These are phyloP conservation scores for Tortrix viridana DNA, from an alignment of 2,888 invertebrate species.

Conservation along the genomic window DNA sequence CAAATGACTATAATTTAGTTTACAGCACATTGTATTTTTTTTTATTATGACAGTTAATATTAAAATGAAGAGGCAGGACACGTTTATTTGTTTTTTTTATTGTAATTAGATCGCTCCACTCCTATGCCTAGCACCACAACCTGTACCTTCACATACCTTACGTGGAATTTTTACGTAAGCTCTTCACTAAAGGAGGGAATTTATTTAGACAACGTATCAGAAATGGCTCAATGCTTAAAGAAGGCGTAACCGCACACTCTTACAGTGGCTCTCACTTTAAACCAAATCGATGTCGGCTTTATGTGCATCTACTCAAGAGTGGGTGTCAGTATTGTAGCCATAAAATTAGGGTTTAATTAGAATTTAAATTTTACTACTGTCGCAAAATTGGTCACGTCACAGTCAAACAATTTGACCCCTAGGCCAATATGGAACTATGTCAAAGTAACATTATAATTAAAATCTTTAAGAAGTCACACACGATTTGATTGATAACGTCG, in stretches of 20 bases:
- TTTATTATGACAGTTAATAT: too few species aligned
- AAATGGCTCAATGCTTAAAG: conserved; percentile 56
- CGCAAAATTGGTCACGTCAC: too few species aligned
- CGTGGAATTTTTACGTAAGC: conserved; percentile 81
- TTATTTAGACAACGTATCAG: conserved; percentile 68
- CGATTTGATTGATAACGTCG: too few species aligned
- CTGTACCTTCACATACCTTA: conserved; percentile 62
- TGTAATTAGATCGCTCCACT: neutral
- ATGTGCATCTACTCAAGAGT: conserved; percentile 4
- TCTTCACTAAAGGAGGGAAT: conserved; percentile 66
- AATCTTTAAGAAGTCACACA: too few species aligned
- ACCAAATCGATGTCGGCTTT: conserved; percentile 16
- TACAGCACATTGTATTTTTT: too few species aligned
- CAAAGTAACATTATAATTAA: too few species aligned
- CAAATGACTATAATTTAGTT: too few species aligned
- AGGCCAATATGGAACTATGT: too few species aligned
- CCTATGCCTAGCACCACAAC: conserved; percentile 45
- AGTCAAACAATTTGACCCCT: too few species aligned
- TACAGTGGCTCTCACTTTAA: conserved; percentile 22
- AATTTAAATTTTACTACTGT: too few species aligned
- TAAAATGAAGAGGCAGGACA: too few species aligned
- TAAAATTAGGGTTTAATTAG: conserved; percentile 9
- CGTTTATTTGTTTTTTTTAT: neutral
- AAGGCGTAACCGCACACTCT: conserved; percentile 29
- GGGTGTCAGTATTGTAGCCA: neutral